Conservation (phyloP, 1,140 invertebrate species). For the Bombus waltoni region DNA sequence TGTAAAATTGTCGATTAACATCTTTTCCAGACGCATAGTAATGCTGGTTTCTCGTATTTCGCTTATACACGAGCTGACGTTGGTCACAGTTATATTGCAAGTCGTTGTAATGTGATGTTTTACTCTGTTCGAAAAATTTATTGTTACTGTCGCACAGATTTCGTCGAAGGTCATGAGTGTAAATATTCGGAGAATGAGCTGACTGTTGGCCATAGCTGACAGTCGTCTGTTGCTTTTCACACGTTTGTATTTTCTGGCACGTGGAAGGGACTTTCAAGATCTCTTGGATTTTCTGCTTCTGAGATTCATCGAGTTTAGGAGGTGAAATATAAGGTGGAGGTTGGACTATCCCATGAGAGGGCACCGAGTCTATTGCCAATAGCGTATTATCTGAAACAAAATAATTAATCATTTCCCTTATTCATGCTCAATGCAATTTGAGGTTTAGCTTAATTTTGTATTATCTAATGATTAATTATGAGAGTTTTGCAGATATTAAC, state of each 20-base stretch:
- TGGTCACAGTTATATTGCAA: constrained; percentile 62
- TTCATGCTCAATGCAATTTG: too few relatives aligned
- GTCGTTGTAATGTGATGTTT: constrained; percentile 54
- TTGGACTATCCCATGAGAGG: constrained; percentile 65
- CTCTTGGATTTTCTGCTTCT: constrained; percentile 64
- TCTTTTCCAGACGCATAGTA: constrained; percentile 55
- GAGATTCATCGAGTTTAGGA: constrained; percentile 57
- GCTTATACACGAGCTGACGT: constrained; percentile 53
- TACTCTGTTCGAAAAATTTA: constrained; percentile 46
- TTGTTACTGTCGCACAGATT: constrained; percentile 46
- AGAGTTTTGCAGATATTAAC: background rate
- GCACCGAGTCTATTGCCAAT: constrained; percentile 73
- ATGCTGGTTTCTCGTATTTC: constrained; percentile 68
- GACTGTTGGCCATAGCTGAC: constrained; percentile 27
- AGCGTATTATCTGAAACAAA: constrained; percentile 78
- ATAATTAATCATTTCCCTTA: background rate
- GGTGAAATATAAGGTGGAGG: constrained; percentile 73
- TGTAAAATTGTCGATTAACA: constrained; percentile 74
- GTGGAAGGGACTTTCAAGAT: constrained; percentile 49
- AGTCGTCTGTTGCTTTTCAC: constrained; percentile 39
- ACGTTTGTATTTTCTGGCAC: constrained; percentile 22
- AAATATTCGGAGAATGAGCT: constrained; percentile 1
- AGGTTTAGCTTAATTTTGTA: background rate
- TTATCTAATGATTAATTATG: background rate
- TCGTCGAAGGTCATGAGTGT: constrained; percentile 9